Base-by-base conservation (phyloP, 64 coral and sea anemone genomes). In the Platygyra sinensis region DNA sequence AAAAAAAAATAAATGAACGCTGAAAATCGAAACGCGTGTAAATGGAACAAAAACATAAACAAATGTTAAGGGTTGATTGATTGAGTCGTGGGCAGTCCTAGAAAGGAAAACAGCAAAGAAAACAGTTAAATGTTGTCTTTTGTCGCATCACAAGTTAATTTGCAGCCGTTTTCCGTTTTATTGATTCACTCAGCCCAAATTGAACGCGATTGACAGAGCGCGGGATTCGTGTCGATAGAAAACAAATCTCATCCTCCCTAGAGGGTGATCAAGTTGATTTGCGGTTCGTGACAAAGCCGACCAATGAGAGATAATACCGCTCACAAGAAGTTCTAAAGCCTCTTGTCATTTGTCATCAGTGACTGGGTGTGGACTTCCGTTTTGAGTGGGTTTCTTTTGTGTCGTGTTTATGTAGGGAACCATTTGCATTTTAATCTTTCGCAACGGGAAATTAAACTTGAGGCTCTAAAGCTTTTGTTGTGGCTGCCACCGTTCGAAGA, bases 401-500 rank as follows among this genome's bases (percentile, higher is more conserved):
- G 85, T 77, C 76, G 29, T 97, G 89, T 97, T 97, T 97, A 92
- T 94, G 90, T 86, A 93, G 88, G 72, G 63, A 87, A 62, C 67
- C 55, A 97, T 94, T 97, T 94, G 95, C 91, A 97, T 97, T 83
- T 97, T 94, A 97, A 97, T 94, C 89, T 94, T 90, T 90, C 95
- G 77, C 87, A 94, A 93, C 87, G 88, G 90, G 95, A 94, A 95
- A 95, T 92, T 95, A 91, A 94, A 90, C 86, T 94, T 90, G 54
- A 90, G 75, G 87, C 80, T 89, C 57, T 67, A 79, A 67, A 76
- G 88, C 62, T 82, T 67, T 87, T 74, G 86, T 75, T 88, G 77
- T 84, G 74, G 62, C 80, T 73, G 62, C 77, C 59, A 85, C 59
- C 89, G 59, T 49, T 89, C 46, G 31, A 67, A 46, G 30, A 57